These are phyloP conservation scores for Drosophila putrida DNA, from an alignment of 2,888 invertebrate species.

Conservation along the genomic window DNA sequence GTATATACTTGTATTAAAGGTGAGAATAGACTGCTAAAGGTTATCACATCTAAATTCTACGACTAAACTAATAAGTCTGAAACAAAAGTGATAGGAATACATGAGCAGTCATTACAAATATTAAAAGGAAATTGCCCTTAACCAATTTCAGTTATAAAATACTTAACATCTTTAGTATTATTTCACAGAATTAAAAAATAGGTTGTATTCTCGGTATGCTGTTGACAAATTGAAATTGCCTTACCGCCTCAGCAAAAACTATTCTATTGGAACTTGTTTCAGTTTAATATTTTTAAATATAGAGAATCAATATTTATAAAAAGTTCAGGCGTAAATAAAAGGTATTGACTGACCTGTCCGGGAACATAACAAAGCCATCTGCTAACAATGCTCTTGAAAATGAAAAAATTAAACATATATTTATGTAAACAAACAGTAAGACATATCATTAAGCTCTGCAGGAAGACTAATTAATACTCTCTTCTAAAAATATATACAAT, in stretches of 20 bases:
- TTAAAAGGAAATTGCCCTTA: not conserved
- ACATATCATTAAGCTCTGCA: not conserved
- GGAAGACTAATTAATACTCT: not conserved
- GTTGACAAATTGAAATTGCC: slow-evolving; percentile 37
- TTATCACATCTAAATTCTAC: slow-evolving; percentile 29
- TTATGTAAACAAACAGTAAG: slow-evolving; percentile 2
- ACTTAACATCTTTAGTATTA: not conserved
- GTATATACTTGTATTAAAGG: not conserved
- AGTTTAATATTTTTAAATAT: not conserved
- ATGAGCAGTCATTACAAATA: not conserved
- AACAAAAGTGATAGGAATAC: not conserved
- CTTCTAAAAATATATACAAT: not conserved
- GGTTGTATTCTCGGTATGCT: slow-evolving; percentile 2
- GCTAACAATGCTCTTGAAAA: slow-evolving; percentile 26
- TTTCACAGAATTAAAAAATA: too few relatives aligned
- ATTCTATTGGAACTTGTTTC: slow-evolving; percentile 10
- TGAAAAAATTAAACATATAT: slow-evolving; percentile 3
- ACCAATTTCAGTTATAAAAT: not conserved
- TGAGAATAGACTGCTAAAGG: slow-evolving; percentile 11
- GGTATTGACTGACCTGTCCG: slow-evolving; percentile 27
- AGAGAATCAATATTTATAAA: slow-evolving; percentile 25
- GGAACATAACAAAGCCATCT: slow-evolving; percentile 30
- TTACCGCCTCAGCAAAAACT: slow-evolving; percentile 15
- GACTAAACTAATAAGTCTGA: not conserved
- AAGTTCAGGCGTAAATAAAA: slow-evolving; percentile 35